phyloP scores from a whole-genome alignment of 2,113 vertebrate genomes.

The Sinocyclocheilus anophthalmus region DNA sequence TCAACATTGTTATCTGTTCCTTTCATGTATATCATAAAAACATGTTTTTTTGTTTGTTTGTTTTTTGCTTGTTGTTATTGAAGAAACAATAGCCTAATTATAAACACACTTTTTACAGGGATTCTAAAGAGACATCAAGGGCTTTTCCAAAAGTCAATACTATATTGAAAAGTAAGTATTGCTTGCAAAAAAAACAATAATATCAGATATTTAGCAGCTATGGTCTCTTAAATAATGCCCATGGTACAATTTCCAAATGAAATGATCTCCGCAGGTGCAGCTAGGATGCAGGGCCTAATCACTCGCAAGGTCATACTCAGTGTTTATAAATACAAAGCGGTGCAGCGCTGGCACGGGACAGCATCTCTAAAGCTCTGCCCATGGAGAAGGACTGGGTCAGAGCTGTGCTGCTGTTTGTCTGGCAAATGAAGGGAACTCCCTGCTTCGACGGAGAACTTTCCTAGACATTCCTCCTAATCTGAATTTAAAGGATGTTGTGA shows the following conservation, averaged over 20 bases:
- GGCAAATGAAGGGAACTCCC: slow-evolving; percentile 9
- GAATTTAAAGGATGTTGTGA: slow-evolving; percentile 16
- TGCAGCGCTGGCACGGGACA: neutral
- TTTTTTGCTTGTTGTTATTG: neutral
- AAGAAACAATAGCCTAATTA: neutral
- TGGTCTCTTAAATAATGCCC: neutral
- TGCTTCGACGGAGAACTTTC: neutral
- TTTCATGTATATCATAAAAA: neutral
- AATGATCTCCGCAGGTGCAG: slow-evolving; percentile 38
- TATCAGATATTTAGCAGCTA: neutral
- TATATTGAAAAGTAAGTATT: neutral
- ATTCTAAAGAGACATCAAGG: neutral
- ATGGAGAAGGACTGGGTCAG: neutral
- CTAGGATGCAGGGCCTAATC: slow-evolving; percentile 1
- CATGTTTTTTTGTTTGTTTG: neutral
- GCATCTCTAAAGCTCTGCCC: slow-evolving; percentile 12
- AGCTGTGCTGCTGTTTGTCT: slow-evolving; percentile 13
- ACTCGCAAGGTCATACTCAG: slow-evolving; percentile 24
- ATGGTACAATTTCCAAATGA: slow-evolving; percentile 13
- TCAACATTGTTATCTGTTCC: neutral
- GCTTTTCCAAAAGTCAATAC: neutral
- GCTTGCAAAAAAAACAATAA: neutral
- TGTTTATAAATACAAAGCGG: slow-evolving; percentile 14
- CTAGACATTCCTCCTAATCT: slow-evolving; percentile 15
- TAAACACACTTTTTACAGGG: neutral